Base-by-base conservation (phyloP, 2,888 invertebrate species). In the Lithophane semibrunnea region DNA sequence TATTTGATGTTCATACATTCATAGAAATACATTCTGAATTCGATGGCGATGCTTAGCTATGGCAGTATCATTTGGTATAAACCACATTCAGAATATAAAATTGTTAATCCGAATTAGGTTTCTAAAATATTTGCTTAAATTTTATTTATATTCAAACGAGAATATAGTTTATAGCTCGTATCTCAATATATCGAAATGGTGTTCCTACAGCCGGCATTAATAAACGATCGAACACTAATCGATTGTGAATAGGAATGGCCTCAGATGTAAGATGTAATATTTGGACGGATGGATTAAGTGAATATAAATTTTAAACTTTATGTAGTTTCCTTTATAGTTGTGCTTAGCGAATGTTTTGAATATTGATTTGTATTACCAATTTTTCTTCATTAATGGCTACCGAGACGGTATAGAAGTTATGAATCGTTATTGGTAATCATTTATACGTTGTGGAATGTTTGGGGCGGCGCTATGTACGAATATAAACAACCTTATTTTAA, bases 201-300 rank as follows among this genome's bases (percentile, higher is more conserved):
- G 88, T 92, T 90, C 89, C 88, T 89, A 89, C 88, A 83, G 83
- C 80, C 88, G 88, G 88, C 86, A 90, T 91, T 93, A 88, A 92
- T 90, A 91, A 92, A 92, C 89, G 88, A 91, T 91, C 89, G 88
- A 79, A 88, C 86, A 91, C 92, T 93, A 93, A 94, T 93, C 92
- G 94, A 90, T 93, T 87, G 83, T 92, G 95, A 95, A 95, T 95
- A 94, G 92, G 85, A 95, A 95, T 95, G 86, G 92, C 92, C 87
- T 89, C 89, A 91, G 90, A 91, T 92, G 89, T 89, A 89, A 88
- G 83, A 89, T 68, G 90, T 91, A 91, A 91, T 92, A 92, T 92
- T 93, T 89, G 88, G 91, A 91, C 88, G 88, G 90, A 92, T 91
- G 91, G 91, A 90, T 91, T 90, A 91, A 90, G 84, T 88, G 86